Percentiles rank a stretch among this genome's conserved stretches.
Conservation (phyloP, 2,888 invertebrate genomes). For the Eupithecia centaureata region DNA sequence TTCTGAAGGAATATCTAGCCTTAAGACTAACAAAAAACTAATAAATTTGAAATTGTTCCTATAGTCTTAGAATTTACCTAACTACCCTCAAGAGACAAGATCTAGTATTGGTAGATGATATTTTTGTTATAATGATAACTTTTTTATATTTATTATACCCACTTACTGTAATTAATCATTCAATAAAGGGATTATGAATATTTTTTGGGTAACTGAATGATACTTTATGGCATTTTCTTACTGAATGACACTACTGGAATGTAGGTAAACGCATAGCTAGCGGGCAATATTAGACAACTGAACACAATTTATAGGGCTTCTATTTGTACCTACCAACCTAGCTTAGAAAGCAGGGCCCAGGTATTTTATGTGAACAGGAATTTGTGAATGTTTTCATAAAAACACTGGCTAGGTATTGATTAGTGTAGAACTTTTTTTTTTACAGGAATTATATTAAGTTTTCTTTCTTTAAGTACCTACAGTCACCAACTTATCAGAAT, state of each 20-base stretch:
- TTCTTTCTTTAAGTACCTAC: no score
- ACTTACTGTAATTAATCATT: no score
- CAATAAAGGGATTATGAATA: not conserved
- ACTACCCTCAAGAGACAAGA: no score
- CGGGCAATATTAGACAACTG: conserved; percentile 35
- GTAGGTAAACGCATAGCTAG: conserved; percentile 16
- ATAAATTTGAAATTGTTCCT: no score
- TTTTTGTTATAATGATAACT: no score
- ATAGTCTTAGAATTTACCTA: no score
- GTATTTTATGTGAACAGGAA: not conserved
- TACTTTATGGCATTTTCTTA: not conserved
- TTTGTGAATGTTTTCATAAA: not conserved
- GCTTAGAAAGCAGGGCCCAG: not conserved
- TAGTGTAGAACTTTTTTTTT: not conserved
- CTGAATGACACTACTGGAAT: conserved; percentile 10
- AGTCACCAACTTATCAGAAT: no score
- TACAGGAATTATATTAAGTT: not conserved
- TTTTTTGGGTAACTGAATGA: not conserved
- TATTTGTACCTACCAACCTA: conserved; percentile 46
- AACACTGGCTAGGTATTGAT: not conserved
- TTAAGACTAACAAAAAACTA: no score
- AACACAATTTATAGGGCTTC: conserved; percentile 58
- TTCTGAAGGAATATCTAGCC: no score
- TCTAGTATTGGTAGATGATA: no score
- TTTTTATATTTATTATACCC: no score